A percentile compares a stretch with the other conserved stretches of the same genome.
Conservation (phyloP, 2,797 vertebrate genomes). For the Micrastur ruficollis region DNA sequence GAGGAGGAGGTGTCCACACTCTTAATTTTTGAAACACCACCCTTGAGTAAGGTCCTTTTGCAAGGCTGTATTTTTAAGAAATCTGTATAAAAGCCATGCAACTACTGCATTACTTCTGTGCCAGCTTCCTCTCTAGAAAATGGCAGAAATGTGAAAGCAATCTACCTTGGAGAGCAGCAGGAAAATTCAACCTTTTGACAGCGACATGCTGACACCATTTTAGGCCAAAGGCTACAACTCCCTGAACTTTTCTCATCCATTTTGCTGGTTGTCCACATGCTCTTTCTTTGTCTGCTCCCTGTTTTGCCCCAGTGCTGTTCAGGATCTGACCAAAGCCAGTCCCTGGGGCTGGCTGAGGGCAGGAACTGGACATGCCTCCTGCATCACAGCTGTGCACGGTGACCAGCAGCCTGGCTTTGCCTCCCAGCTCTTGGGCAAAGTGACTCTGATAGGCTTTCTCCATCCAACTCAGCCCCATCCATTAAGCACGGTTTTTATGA, state of each 20-base stretch:
- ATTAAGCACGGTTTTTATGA: rapidly evolving
- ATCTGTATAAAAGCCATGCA: not conserved
- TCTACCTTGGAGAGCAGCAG: not conserved
- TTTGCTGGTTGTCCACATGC: not conserved
- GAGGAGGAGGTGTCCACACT: not conserved
- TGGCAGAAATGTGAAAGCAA: rapidly evolving
- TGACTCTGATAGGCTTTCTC: not conserved
- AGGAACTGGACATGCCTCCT: rapidly evolving
- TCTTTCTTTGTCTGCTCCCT: not conserved
- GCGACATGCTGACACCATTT: not conserved
- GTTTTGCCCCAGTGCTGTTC: rapidly evolving
- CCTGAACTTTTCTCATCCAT: not conserved
- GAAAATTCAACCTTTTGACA: not conserved
- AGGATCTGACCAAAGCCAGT: not conserved
- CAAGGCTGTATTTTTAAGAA: not conserved
- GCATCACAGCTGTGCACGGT: rapidly evolving
- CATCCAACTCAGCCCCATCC: rapidly evolving
- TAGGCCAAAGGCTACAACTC: not conserved
- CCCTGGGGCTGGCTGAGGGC: not conserved
- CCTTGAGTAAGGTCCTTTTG: not conserved
- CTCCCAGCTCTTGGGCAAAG: not conserved
- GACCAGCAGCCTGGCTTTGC: not conserved
- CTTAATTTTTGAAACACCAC: not conserved
- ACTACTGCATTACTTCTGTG: not conserved
- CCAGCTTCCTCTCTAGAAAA: not conserved